Evolutionary conservation across 1,140 invertebrate species (phyloP).

Genomic region (Brachionus koreanus): DNA sequence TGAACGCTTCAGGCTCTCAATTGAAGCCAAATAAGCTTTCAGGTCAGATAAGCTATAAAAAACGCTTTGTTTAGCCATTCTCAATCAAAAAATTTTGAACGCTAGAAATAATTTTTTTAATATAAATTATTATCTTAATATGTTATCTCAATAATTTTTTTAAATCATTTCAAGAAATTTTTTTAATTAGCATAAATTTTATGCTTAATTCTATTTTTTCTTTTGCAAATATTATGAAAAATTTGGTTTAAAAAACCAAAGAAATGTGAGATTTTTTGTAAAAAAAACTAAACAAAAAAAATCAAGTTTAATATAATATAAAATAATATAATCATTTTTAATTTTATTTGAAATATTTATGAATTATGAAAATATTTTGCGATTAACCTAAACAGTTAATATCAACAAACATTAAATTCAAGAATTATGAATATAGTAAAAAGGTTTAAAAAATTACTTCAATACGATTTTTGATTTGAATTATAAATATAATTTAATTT

Average conservation of each 20-base stretch:
- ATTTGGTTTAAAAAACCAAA: neutral
- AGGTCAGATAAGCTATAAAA: neutral
- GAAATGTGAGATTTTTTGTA: neutral
- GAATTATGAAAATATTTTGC: no score
- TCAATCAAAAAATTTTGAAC: neutral
- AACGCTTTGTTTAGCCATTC: conserved; percentile 33
- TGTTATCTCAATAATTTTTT: neutral
- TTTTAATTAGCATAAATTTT: neutral
- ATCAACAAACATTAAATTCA: no score
- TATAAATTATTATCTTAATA: neutral
- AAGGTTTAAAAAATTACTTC: no score
- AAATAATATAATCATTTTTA: no score
- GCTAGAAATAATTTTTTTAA: neutral
- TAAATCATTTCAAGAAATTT: neutral
- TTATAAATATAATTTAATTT: no score
- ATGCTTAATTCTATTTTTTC: neutral
- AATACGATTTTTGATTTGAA: no score
- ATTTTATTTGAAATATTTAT: no score
- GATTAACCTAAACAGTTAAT: no score
- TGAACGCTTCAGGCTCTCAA: neutral
- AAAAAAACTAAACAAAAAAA: no score
- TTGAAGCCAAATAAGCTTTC: neutral
- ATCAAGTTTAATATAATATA: no score
- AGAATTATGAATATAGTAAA: no score
- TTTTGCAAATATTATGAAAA: neutral